Evolutionary conservation across 2,113 vertebrate genomes (phyloP).

Genomic region (Dasyprocta punctata): DNA sequence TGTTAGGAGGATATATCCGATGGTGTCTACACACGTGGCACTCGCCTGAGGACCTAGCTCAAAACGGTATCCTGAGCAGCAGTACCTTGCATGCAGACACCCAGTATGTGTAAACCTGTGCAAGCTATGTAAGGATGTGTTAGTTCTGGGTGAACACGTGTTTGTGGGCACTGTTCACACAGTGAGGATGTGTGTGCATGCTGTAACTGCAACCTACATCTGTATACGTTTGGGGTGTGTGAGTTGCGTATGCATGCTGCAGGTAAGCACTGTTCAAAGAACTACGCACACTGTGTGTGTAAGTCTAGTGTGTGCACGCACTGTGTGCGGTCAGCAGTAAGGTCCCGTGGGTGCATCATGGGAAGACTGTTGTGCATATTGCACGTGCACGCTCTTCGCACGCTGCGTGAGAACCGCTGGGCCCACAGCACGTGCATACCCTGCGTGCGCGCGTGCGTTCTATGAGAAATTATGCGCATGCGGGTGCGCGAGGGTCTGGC

Average conservation of each 20-base stretch:
- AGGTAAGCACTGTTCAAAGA: not conserved
- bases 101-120: not conserved
- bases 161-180: not conserved
- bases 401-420: not conserved
- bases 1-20: not conserved
- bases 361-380: not conserved
- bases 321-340: not conserved
- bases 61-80: not conserved
- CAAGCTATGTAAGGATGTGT: not conserved
- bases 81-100: not conserved
- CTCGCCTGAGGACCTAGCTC: not conserved
- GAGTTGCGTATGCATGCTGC: not conserved
- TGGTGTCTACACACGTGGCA: not conserved
- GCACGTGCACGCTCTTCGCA: not conserved
- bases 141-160: not conserved
- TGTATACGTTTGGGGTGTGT: not conserved
- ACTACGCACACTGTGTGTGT: too few relatives aligned
- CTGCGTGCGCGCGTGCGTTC: not conserved
- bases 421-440: not conserved
- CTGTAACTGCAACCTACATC: not conserved
- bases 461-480: not conserved
- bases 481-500: conserved; percentile 13
- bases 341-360: too few relatives aligned
- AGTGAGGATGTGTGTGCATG: not conserved
- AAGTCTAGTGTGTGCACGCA: too few relatives aligned